Evolutionary conservation across 2,888 invertebrate species (phyloP).

Genomic region (Myathropa florea): DNA sequence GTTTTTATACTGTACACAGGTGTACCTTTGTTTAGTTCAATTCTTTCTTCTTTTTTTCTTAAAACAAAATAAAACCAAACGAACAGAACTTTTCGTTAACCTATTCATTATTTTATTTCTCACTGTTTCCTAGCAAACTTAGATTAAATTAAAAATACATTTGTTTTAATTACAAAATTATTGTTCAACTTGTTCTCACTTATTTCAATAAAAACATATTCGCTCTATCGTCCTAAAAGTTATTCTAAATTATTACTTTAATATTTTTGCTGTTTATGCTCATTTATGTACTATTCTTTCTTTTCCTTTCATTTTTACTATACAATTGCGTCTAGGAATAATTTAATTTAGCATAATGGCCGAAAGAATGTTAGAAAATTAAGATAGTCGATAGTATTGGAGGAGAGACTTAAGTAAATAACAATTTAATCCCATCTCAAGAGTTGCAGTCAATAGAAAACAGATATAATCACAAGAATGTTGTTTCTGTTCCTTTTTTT

Average conservation of each 20-base stretch:
- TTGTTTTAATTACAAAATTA: constrained; percentile 19
- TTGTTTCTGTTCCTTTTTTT: no score
- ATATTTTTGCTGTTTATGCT: constrained; percentile 25
- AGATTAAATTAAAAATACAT: constrained; percentile 3
- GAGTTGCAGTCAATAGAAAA: neutral
- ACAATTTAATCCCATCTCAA: constrained; percentile 19
- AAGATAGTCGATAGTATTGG: neutral
- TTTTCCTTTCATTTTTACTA: constrained; percentile 12
- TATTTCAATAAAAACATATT: neutral
- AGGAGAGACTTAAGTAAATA: constrained; percentile 16
- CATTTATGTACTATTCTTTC: neutral
- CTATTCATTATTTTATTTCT: neutral
- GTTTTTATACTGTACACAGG: neutral
- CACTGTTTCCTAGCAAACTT: neutral
- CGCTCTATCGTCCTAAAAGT: neutral
- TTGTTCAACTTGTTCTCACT: neutral
- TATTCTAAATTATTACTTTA: constrained; percentile 19
- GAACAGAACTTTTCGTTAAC: neutral
- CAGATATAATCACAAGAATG: no score
- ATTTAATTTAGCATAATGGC: constrained; percentile 54
- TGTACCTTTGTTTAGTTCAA: neutral
- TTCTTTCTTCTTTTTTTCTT: neutral
- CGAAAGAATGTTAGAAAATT: constrained; percentile 9
- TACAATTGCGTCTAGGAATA: constrained; percentile 27
- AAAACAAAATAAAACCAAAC: neutral